phyloP scores from a whole-genome alignment of 2,113 vertebrate species.

The Vicugna pacos region DNA sequence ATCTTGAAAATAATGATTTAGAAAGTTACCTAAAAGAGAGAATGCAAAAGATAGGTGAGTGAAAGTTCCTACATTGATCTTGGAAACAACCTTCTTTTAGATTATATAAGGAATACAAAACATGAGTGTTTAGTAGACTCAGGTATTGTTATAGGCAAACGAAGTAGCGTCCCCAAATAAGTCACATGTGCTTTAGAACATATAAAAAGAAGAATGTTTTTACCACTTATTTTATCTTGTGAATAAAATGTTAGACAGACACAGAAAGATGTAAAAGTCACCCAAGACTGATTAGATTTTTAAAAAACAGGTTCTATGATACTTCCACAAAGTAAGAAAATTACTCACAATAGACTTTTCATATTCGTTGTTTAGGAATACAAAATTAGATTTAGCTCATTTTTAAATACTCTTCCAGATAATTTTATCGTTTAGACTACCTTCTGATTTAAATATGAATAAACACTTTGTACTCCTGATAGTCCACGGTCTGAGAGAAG shows the following conservation, averaged over 20 bases:
- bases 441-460: neutral
- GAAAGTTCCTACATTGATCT: neutral
- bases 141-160: neutral
- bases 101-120: neutral
- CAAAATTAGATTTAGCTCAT: neutral
- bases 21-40: neutral
- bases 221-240: neutral
- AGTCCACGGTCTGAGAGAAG: neutral
- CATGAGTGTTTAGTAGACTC: neutral
- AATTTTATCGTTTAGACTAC: neutral
- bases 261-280: neutral
- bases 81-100: neutral
- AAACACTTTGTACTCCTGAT: neutral
- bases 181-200: neutral
- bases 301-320: neutral
- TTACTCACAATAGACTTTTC: neutral
- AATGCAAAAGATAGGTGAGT: neutral
- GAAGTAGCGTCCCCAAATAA: neutral
- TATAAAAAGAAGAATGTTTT: neutral
- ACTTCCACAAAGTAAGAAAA: neutral
- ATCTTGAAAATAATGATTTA: neutral
- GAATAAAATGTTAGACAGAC: neutral
- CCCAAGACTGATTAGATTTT: neutral
- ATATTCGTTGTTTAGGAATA: neutral
- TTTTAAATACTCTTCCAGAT: neutral